Conservation (phyloP, 2,113 vertebrate species). For the Prunella himalayana region DNA sequence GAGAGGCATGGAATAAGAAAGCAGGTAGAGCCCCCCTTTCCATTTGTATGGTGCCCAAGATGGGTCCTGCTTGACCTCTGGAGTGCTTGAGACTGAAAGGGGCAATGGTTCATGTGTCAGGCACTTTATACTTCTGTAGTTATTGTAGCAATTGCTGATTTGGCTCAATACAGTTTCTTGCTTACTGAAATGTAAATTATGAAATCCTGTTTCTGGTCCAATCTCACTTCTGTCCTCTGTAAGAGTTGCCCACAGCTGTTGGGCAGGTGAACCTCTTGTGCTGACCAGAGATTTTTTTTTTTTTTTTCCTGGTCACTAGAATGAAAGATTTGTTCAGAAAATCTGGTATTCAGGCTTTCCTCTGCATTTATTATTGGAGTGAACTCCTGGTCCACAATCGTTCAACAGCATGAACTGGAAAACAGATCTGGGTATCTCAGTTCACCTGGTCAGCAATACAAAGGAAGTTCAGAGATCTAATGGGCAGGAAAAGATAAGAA, state of each 20-base stretch:
- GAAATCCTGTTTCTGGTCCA: neutral
- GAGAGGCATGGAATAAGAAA: neutral
- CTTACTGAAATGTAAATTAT: neutral
- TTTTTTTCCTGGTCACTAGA: neutral
- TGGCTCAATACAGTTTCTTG: neutral
- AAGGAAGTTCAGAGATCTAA: neutral
- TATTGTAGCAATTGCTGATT: neutral
- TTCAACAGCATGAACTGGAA: neutral
- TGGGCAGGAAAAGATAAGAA: neutral
- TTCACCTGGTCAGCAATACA: neutral
- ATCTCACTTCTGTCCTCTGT: neutral
- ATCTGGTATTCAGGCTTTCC: neutral
- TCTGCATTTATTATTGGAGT: neutral
- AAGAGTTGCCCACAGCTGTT: neutral
- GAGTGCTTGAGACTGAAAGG: neutral
- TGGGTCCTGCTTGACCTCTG: neutral
- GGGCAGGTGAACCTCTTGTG: neutral
- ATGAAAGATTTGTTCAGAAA: neutral
- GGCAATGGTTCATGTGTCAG: neutral
- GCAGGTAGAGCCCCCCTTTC: neutral
- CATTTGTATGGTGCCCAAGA: neutral
- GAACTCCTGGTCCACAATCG: neutral
- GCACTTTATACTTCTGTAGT: neutral
- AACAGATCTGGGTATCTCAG: neutral
- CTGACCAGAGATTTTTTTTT: neutral